Evolutionary conservation across 2,888 invertebrate species (phyloP).

Genomic region (Drosophila anceps): DNA sequence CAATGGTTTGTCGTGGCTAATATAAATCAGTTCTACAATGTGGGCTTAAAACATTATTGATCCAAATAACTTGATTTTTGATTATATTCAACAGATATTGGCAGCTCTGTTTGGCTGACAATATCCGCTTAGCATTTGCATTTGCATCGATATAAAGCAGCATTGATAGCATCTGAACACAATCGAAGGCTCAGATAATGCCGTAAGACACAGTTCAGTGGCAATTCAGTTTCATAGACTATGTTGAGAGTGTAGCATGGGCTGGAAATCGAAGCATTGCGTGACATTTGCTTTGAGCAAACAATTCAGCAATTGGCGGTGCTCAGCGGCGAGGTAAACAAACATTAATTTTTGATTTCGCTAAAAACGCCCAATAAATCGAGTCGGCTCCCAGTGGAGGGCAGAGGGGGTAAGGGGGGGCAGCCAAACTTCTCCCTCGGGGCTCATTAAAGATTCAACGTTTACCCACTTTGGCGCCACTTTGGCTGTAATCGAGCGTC

Average conservation of each 20-base stretch:
- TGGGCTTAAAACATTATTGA: not conserved
- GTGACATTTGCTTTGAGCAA: conserved; percentile 13
- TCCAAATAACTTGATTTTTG: not conserved
- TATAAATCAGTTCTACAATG: not conserved
- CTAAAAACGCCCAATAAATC: conserved; percentile 57
- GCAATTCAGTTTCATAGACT: not conserved
- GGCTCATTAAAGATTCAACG: conserved; percentile 64
- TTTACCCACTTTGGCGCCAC: conserved; percentile 49
- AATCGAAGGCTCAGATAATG: not conserved
- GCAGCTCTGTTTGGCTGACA: not conserved
- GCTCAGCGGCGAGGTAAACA: conserved; percentile 48
- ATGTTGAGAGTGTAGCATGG: not conserved
- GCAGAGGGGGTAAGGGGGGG: too few relatives aligned
- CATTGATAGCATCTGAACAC: not conserved
- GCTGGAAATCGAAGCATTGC: not conserved
- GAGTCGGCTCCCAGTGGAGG: conserved; percentile 12
- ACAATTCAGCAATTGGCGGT: conserved; percentile 60
- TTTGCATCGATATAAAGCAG: not conserved
- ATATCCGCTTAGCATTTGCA: too few relatives aligned
- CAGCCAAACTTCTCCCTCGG: not conserved
- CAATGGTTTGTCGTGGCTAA: too few relatives aligned
- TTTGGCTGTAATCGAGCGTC: conserved; percentile 38
- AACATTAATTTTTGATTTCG: conserved; percentile 70
- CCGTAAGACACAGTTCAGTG: not conserved
- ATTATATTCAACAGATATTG: not conserved